Evolutionary conservation across 35 echinoderm and acorn worm genomes (phyloP).

Genomic region (Hemicentrotus pulcherrimus): DNA sequence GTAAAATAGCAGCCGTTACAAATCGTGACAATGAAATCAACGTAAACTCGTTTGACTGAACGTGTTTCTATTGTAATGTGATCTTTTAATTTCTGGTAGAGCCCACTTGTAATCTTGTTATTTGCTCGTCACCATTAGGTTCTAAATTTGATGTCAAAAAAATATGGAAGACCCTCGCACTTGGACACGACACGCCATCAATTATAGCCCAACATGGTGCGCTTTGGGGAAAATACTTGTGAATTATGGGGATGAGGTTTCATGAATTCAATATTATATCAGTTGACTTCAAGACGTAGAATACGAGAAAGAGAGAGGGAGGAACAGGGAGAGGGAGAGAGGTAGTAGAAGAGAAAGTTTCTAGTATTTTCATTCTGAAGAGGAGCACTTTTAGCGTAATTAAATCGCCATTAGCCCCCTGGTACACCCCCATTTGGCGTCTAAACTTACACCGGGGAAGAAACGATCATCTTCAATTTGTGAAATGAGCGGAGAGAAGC

Average conservation of each 20-base stretch:
- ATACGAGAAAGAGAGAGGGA: not conserved
- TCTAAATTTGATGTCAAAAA: conserved; percentile 27
- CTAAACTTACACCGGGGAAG: conserved; percentile 50
- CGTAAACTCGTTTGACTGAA: conserved; percentile 49
- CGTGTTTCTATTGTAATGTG: conserved; percentile 31
- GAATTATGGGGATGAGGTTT: conserved; percentile 41
- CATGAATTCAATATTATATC: conserved; percentile 54
- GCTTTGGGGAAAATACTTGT: conserved; percentile 38
- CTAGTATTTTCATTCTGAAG: conserved; percentile 34
- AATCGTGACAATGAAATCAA: conserved; percentile 43
- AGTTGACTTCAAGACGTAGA: conserved; percentile 18
- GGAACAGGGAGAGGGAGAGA: not conserved
- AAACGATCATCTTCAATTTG: conserved; percentile 51
- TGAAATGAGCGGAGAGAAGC: conserved; percentile 42
- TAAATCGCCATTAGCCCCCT: conserved; percentile 55
- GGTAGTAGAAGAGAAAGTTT: conserved; percentile 34
- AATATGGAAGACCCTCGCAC: conserved; percentile 36
- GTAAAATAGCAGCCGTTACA: conserved; percentile 12
- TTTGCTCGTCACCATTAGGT: conserved; percentile 3
- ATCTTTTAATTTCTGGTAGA: conserved; percentile 1
- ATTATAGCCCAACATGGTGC: conserved; percentile 34
- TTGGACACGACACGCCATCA: conserved; percentile 2
- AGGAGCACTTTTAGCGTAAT: conserved; percentile 56
- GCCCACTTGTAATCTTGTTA: conserved; percentile 46
- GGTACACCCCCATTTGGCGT: conserved; percentile 52